Conservation (phyloP, 2,113 vertebrate species). For the Motacilla tschutschensis region DNA sequence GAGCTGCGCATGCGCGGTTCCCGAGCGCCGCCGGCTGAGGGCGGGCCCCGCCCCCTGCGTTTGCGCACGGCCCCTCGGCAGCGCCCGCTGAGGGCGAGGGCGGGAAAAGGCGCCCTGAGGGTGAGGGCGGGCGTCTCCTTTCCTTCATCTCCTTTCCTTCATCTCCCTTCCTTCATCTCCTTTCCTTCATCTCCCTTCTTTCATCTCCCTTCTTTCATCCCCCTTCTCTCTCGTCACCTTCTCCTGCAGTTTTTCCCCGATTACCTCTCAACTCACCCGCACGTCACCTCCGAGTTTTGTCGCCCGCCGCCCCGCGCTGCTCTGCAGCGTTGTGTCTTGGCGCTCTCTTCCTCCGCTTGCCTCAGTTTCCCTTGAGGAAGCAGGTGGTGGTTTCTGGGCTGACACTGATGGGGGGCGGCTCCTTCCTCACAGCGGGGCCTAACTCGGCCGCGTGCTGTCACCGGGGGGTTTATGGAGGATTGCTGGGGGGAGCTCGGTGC, state of each 20-base stretch:
- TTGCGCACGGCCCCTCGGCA: not conserved
- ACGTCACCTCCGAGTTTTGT: not conserved
- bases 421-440: rapidly evolving
- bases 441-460: rapidly evolving
- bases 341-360: no score
- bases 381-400: not conserved
- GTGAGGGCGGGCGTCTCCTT: rapidly evolving
- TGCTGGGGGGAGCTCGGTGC: rapidly evolving
- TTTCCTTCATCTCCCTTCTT: rapidly evolving
- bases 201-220: rapidly evolving
- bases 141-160: rapidly evolving
- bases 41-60: not conserved
- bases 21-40: not conserved
- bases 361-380: not conserved
- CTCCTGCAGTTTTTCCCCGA: not conserved
- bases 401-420: not conserved
- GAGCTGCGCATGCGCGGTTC: no score
- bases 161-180: rapidly evolving
- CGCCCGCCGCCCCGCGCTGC: not conserved
- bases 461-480: not conserved
- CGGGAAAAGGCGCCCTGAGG: not conserved
- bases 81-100: not conserved
- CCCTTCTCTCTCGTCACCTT: rapidly evolving
- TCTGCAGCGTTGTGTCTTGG: not conserved
- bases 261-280: not conserved